Evolutionary conservation across 2,888 invertebrate species (phyloP), one percentile per base, ranked within the genome.

Genomic region (Caenorhabditis zanzibari): DNA sequence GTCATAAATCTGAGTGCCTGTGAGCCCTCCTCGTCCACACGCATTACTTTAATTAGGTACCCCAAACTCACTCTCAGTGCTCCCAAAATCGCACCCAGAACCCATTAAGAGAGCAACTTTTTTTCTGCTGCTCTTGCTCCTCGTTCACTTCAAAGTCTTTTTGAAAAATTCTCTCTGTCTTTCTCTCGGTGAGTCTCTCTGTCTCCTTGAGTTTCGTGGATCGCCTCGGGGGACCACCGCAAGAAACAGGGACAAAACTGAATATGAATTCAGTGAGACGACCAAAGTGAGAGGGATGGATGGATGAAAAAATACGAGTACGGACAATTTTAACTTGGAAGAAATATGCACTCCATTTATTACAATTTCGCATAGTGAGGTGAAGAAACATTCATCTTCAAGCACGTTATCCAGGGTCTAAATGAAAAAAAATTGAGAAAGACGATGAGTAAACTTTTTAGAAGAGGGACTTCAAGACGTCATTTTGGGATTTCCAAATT

Each of bases 21-120:
- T 35, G 49, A 66, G 66, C 49, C 49, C 10, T 24, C 22, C 35
- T 22, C 10, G 19, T 47, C 44, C 24, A 47, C 28, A 63, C 38
- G 59, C 75, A 76, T 76, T 76, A 76, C 75, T 76, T 76, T 76
- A 76, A 76, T 76, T 76, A 76, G 75, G 66, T 59, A 12, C 24
- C 63, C 32, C 52, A 75, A 64, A 56, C 54, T 32, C 66, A 56
- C 56, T 41, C 68, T 58, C 35, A 24, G 35, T 52, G 19, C 47
- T 38, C 22, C 47, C 38, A 52, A 76, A 69, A 68, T 52, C 54
- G 52, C 68, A 68, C 68, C 49, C 68, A 76, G 61, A 76, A 52
- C 76, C 68, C 76, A 69, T 69, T 68, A 69, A 38, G 38, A 38
- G 54, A 66, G 58, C 41, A 47, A 75, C 75, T 66, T 75, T 64